phyloP scores from a whole-genome alignment of 2,888 invertebrate species.

The Fragum sueziense region DNA sequence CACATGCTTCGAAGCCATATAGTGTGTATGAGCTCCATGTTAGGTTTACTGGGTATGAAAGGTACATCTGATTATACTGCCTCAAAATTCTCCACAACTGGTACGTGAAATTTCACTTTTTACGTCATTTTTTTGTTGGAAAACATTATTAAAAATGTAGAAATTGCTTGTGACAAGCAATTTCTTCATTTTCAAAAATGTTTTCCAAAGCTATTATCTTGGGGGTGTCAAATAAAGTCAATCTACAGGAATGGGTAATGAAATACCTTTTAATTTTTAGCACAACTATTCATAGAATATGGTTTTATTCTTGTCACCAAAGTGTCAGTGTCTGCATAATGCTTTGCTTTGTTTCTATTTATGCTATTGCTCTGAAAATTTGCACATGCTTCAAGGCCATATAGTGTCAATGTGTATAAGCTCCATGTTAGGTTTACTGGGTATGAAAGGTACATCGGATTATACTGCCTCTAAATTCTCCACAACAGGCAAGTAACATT shows the following conservation, averaged over 20 bases:
- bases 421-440: slow-evolving; percentile 93
- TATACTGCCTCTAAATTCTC: slow-evolving; percentile 92
- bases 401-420: slow-evolving; percentile 97
- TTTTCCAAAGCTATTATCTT: no score
- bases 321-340: no score
- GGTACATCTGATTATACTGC: slow-evolving; percentile 85
- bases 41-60: slow-evolving; percentile 91
- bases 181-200: no score
- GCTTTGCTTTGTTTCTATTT: no score
- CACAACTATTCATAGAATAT: no score
- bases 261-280: no score
- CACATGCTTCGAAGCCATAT: slow-evolving; percentile 95
- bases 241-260: no score
- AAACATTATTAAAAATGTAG: no score
- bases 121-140: no score
- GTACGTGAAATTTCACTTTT: no score
- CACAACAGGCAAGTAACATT: slow-evolving; percentile 88
- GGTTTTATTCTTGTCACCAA: no score
- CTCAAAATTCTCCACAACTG: slow-evolving; percentile 95
- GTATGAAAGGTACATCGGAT: slow-evolving; percentile 86
- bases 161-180: neutral
- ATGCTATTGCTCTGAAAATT: slow-evolving; percentile 88
- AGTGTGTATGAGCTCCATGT: slow-evolving; percentile 95
- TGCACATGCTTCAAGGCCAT: slow-evolving; percentile 97
- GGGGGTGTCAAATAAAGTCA: no score